These are phyloP conservation scores for Crioceris asparagi DNA, from an alignment of 2,888 invertebrate genomes.

Conservation along the genomic window DNA sequence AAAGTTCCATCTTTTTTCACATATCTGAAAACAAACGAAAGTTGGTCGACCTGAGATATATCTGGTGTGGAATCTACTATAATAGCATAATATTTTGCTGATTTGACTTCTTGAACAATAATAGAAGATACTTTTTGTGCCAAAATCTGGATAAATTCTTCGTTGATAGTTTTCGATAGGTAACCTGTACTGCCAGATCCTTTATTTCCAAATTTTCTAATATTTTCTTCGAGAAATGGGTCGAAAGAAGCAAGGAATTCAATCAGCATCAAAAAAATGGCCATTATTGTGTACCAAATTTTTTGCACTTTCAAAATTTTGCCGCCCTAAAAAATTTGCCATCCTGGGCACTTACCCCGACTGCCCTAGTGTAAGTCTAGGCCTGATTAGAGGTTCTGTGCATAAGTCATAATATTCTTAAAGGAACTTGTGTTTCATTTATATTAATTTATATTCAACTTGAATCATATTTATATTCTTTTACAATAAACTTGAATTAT, in stretches of 20 bases:
- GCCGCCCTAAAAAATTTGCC: too few relatives aligned
- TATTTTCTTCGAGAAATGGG: not conserved
- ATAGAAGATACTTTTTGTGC: not conserved
- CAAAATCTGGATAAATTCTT: not conserved
- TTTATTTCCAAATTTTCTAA: not conserved
- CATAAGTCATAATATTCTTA: too few relatives aligned
- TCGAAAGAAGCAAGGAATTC: not conserved
- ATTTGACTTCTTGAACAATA: constrained; percentile 1
- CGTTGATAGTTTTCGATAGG: not conserved
- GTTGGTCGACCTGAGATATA: constrained; percentile 1
- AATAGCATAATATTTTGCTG: not conserved
- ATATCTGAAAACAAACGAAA: not conserved
- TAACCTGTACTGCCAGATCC: too few relatives aligned
- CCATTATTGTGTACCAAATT: too few relatives aligned
- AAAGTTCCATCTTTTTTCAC: not conserved
- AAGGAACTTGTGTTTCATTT: too few relatives aligned
- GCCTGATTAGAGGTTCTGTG: too few relatives aligned
- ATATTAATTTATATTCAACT: too few relatives aligned
- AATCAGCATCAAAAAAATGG: not conserved
- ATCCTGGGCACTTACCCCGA: too few relatives aligned
- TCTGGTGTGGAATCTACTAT: constrained; percentile 2
- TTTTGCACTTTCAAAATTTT: too few relatives aligned
- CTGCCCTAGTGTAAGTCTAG: too few relatives aligned
- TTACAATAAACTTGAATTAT: too few relatives aligned
- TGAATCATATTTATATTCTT: too few relatives aligned